A percentile compares a stretch with the other conserved stretches of the same genome.
Conservation (phyloP, 1,140 invertebrate genomes). For the Drosophila arawakana region DNA sequence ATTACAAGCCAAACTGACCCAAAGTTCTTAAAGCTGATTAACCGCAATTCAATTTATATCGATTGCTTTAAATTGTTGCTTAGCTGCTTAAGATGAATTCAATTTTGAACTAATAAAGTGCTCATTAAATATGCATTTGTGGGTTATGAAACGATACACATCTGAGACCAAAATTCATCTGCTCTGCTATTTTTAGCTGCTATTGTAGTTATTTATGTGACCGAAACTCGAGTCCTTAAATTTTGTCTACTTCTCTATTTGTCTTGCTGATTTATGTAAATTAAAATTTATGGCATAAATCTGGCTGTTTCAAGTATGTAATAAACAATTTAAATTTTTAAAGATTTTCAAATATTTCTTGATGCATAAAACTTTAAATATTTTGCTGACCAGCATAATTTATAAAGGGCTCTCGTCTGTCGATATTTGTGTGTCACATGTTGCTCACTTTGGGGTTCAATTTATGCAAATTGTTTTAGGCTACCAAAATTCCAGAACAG, state of each 20-base stretch:
- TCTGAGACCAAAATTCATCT: conserved; percentile 32
- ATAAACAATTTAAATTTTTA: conserved; percentile 19
- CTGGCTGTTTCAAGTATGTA: conserved; percentile 55
- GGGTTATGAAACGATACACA: conserved; percentile 21
- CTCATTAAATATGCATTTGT: conserved; percentile 55
- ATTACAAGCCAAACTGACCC: conserved; percentile 38
- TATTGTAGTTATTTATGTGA: conserved; percentile 7
- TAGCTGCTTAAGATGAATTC: conserved; percentile 10
- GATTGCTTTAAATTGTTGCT: conserved; percentile 33
- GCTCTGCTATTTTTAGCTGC: background rate
- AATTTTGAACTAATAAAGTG: conserved; percentile 32
- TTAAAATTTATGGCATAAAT: conserved; percentile 72
- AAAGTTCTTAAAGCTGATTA: background rate
- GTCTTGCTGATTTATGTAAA: conserved; percentile 49
- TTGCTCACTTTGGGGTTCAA: conserved; percentile 24
- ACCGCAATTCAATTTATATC: conserved; percentile 1
- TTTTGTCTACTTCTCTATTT: conserved; percentile 32
- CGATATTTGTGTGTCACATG: conserved; percentile 53
- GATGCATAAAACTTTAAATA: background rate
- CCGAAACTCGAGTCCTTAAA: conserved; percentile 10
- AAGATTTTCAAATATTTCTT: background rate
- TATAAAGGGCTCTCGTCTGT: background rate
- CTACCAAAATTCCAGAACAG: background rate
- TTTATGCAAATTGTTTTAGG: conserved; percentile 66
- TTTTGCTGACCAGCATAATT: conserved; percentile 22